A percentile compares a stretch with the other conserved stretches of the same genome.
These are phyloP conservation scores for Hemaris fuciformis DNA, from an alignment of 2,888 invertebrate genomes.

Conservation along the genomic window DNA sequence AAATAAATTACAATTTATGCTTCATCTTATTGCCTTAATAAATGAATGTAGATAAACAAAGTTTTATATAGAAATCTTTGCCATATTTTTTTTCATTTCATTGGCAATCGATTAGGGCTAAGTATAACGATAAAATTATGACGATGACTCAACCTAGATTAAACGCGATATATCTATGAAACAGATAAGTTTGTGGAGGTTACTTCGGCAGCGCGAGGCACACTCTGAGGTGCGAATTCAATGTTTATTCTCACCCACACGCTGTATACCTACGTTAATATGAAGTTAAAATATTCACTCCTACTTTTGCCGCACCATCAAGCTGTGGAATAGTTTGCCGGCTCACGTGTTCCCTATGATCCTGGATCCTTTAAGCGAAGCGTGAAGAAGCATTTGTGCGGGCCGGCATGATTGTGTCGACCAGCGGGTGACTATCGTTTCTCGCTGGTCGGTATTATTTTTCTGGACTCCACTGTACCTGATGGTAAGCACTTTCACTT, in stretches of 20 bases:
- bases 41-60: no score
- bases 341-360: no score
- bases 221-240: background rate
- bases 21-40: no score
- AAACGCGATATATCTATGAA: background rate
- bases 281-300: background rate
- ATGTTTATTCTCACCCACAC: slow-evolving; percentile 1
- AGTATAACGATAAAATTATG: background rate
- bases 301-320: background rate
- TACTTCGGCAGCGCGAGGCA: background rate
- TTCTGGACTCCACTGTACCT: no score
- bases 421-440: no score
- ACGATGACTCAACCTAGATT: background rate
- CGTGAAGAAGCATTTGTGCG: no score
- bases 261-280: background rate
- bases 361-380: no score
- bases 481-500: no score
- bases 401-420: no score
- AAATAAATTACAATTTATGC: no score
- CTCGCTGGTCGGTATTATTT: no score
- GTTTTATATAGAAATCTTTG: background rate
- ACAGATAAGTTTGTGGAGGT: background rate
- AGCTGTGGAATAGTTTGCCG: no score
- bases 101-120: background rate
- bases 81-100: background rate